Evolutionary conservation across 2,888 invertebrate species (phyloP), one percentile per base, ranked within the genome.

Genomic region (Acronicta aceris): DNA sequence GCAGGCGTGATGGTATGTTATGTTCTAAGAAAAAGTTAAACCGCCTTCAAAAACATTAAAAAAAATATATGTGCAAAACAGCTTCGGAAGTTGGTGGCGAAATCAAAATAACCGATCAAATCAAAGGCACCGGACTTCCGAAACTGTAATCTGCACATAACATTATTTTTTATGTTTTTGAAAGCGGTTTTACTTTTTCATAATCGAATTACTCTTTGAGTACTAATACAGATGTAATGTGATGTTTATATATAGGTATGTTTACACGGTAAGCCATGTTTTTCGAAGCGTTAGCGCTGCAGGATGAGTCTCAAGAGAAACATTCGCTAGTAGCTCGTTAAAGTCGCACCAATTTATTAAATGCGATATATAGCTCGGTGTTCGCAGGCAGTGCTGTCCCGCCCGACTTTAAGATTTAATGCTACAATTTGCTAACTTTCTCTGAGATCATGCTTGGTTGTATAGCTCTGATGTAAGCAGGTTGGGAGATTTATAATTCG

Each of bases 331-430:
- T 52, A 57, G 80, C 78, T 82, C 78, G 84, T 85, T 84, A 84
- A 79, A 81, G 73, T 74, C 71, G 68, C 74, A 65, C 74, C 85
- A 78, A 83, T 88, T 86, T 86, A 85, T 87, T 85, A 83, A 76
- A 84, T 71, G 72, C 78, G 78, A 86, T 83, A 79, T 85, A 84
- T 79, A 74, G 76, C 76, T 60, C 27, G 52, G 65, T 66, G 65
- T 69, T 51, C 49, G 76, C 57, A 68, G 56, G 51, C 65, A 60
- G 65, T 71, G 69, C 64, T 62, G 59, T 66, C 60, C 67, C 67
- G 55, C 61, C 71, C 36, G 66, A 62, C 65, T 65, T 64, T 47
- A 60, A 71, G 76, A 78, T 78, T 78, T 66, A 76, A 75, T 56
- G 53, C 59, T 47, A 57, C 71, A 50, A 70, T 71, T 75, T 77